Evolutionary conservation across 1,140 invertebrate species (phyloP), one percentile per base, ranked within the genome.

Genomic region (Hestina assimilis): DNA sequence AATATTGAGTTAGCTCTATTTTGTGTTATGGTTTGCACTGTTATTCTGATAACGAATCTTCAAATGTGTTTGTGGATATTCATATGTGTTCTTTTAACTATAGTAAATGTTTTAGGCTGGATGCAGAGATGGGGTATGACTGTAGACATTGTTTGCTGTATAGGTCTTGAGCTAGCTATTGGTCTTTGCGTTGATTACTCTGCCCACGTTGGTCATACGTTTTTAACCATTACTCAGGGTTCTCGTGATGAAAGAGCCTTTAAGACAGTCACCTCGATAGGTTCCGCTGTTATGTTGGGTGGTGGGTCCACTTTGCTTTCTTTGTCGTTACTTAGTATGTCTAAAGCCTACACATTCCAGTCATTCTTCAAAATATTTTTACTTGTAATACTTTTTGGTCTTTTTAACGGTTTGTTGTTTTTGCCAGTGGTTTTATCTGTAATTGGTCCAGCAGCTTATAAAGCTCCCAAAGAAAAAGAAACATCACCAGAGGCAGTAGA

Each of bases 181-280:
- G 96, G 96, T 24, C 89, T 97, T 23, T 96, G 95, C 69, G 95
- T 97, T 1, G 96, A 97, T 89, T 96, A 97, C 63, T 95, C 95
- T 0, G 95, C 95, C 4, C 96, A 97, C 77, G 93, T 97, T 6
- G 95, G 94, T n/a, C 94, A 96, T 66, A 93, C 93, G 2, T 96
- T 96, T 79, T 90, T 96, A 55, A 91, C 83, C 3, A 81, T 79
- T 40, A 59, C 59, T 33, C 85, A 82, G 43, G 92, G 92, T 14
- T 83, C 90, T 58, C 90, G 92, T 41, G 75, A 89, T 9, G 90
- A 92, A 17, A 86, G 95, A 63, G 91, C 92, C 0, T 83, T 93
- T 12, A 89, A 91, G 38, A 94, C 96, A 0, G 90, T 97, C 0
- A 91, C 90, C 0, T 91, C 93, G 50, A 95, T 96, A 56, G 94